Percentiles rank a stretch among this genome's conserved stretches.
These are phyloP conservation scores for Amphipoea lucens DNA, from an alignment of 2,888 invertebrate genomes.

Conservation along the genomic window DNA sequence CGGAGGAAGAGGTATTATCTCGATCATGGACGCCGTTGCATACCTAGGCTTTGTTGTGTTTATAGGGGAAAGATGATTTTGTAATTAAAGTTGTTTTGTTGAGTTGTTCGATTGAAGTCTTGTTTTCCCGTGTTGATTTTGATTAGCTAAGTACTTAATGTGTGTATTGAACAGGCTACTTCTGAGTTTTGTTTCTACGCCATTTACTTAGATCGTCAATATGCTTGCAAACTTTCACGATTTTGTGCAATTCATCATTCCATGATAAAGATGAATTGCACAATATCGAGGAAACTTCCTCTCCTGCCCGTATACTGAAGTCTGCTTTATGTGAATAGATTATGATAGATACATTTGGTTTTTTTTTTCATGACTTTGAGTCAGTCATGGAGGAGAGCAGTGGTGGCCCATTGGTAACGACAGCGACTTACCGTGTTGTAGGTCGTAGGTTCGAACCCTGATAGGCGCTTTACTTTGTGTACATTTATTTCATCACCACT, in stretches of 20 bases:
- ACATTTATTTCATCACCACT: neutral
- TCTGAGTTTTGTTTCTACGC: neutral
- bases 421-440: neutral
- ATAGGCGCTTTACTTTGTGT: neutral
- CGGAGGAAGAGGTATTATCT: conserved; percentile 8
- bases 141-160: neutral
- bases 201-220: neutral
- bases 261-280: no score
- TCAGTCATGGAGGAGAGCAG: neutral
- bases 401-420: neutral
- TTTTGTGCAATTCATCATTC: neutral
- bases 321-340: neutral
- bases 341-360: neutral
- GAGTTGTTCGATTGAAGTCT: neutral
- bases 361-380: neutral
- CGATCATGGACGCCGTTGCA: neutral
- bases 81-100: neutral
- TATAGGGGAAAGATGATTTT: neutral
- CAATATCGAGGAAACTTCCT: no score
- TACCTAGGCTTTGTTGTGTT: conserved; percentile 19
- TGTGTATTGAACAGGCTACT: neutral
- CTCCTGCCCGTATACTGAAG: no score
- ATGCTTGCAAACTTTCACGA: neutral
- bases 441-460: neutral
- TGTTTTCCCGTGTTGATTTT: neutral